A percentile compares a stretch with the other conserved stretches of the same genome.
Evolutionary conservation across 2,797 vertebrate species (phyloP).

Genomic region (Acrossocheilus wenchowensis): DNA sequence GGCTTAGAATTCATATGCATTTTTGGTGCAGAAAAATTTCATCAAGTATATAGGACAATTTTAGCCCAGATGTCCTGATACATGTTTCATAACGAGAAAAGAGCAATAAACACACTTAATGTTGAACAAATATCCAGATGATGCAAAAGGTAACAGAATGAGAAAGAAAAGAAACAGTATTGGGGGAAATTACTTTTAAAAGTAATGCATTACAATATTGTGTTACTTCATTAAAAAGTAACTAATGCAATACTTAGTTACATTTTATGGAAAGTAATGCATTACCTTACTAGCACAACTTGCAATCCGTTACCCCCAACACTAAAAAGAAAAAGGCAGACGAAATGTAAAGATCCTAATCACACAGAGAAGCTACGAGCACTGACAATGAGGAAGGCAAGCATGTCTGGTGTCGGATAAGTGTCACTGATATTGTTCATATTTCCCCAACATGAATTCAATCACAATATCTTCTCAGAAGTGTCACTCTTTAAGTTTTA

Average conservation of each 20-base stretch:
- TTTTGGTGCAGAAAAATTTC: background rate
- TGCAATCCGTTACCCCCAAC: background rate
- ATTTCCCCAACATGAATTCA: constrained; percentile 21
- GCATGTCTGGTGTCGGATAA: constrained; percentile 42
- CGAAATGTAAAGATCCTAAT: constrained; percentile 29
- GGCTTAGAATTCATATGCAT: constrained; percentile 17
- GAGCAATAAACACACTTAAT: constrained; percentile 34
- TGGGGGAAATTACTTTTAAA: background rate
- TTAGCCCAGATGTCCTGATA: constrained; percentile 25
- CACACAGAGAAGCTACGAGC: constrained; percentile 35
- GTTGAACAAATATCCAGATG: constrained; percentile 17
- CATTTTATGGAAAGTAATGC: background rate
- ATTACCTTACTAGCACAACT: background rate
- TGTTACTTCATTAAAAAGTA: too few species aligned
- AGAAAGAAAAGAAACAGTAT: background rate
- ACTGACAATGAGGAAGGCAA: constrained; percentile 33
- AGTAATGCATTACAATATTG: too few species aligned
- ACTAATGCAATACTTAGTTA: background rate
- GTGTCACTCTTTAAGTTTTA: constrained; percentile 7
- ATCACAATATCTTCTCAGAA: constrained; percentile 40
- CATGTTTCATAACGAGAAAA: constrained; percentile 30
- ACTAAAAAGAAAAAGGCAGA: background rate
- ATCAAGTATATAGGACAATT: background rate
- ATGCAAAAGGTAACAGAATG: background rate
- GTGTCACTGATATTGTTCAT: constrained; percentile 32